These are phyloP conservation scores for Elanoides forficatus DNA, from an alignment of 2,113 vertebrate genomes.

Conservation along the genomic window DNA sequence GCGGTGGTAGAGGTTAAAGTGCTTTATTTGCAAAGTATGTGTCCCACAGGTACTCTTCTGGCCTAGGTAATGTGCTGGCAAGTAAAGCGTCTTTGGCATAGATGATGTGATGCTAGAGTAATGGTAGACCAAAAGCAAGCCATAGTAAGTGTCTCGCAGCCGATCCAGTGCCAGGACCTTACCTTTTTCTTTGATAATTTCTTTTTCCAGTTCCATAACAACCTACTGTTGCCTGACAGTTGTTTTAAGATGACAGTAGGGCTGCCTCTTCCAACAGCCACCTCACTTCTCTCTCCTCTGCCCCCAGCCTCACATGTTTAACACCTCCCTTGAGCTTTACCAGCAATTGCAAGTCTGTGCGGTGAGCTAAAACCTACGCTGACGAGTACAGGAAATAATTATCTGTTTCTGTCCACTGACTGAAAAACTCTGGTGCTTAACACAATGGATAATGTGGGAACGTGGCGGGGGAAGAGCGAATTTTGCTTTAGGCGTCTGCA, in stretches of 20 bases:
- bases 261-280: neutral
- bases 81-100: neutral
- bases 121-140: neutral
- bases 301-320: neutral
- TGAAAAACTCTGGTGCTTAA: conserved; percentile 6
- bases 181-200: neutral
- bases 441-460: conserved; percentile 26
- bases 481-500: neutral
- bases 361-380: neutral
- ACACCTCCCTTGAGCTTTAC: neutral
- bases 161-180: neutral
- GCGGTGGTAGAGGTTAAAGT: neutral
- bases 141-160: neutral
- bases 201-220: neutral
- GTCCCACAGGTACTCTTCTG: neutral
- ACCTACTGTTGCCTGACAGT: neutral
- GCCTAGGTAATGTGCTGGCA: neutral
- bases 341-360: neutral
- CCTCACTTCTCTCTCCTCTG: neutral
- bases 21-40: neutral
- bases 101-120: neutral
- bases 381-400: neutral
- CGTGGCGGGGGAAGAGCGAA: neutral
- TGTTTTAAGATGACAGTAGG: neutral
- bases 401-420: conserved; percentile 2